Conservation (phyloP, 2,797 vertebrate species). For the Jordanella pulchra region DNA sequence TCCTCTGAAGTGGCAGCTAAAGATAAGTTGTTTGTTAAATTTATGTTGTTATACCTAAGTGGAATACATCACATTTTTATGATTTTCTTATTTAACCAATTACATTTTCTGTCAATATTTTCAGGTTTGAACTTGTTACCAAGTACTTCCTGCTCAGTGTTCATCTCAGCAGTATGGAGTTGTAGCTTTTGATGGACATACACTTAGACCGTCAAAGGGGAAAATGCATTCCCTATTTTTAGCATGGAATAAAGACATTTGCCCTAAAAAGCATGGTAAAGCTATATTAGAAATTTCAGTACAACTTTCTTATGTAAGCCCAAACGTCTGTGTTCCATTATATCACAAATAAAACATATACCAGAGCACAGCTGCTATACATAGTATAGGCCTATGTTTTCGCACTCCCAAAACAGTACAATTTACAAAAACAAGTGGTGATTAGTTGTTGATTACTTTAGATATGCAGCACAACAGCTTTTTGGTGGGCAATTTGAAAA, state of each 20-base stretch:
- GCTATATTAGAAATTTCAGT: neutral
- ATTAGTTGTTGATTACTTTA: no score
- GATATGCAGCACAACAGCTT: no score
- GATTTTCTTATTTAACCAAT: neutral
- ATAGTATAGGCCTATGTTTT: no score
- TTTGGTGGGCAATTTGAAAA: no score
- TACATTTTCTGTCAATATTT: neutral
- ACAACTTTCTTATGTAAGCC: neutral
- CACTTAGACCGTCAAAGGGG: neutral
- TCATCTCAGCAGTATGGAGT: neutral
- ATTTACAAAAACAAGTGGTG: no score
- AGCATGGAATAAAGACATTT: neutral
- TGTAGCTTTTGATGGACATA: conserved; percentile 6
- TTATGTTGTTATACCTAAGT: neutral
- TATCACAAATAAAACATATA: neutral
- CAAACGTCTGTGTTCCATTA: neutral
- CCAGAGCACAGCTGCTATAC: neutral
- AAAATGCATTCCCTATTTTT: neutral
- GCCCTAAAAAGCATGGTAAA: neutral
- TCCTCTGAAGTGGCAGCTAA: conserved; percentile 12
- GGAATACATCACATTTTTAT: neutral
- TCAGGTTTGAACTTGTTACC: neutral
- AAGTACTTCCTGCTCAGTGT: neutral
- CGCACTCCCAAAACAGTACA: no score
- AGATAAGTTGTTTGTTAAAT: conserved; percentile 12